These are phyloP conservation scores for Nothocercus julius DNA, from an alignment of 2,113 vertebrate genomes.

Conservation along the genomic window DNA sequence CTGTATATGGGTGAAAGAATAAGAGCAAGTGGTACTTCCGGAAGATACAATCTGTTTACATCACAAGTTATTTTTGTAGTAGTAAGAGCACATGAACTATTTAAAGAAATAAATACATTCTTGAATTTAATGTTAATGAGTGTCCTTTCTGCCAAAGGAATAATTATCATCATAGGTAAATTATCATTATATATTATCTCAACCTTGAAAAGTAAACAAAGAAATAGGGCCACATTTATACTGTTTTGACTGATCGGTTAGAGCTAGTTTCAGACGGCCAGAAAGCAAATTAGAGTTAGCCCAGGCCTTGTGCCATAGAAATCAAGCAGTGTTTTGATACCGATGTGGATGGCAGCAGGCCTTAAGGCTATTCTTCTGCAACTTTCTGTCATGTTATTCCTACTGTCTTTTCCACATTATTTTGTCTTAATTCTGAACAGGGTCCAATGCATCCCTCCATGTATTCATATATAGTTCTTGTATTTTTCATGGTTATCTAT, in stretches of 20 bases:
- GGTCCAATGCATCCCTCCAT: background rate
- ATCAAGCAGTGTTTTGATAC: background rate
- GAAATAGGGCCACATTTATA: background rate
- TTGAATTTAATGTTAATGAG: background rate
- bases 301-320: background rate
- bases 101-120: background rate
- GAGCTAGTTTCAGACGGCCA: background rate
- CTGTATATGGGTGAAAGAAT: background rate
- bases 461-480: background rate
- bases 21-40: background rate
- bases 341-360: background rate
- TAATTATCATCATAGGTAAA: background rate
- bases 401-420: background rate
- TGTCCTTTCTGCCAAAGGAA: background rate
- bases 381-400: background rate
- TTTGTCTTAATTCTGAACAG: background rate
- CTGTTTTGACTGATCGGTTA: background rate
- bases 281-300: background rate
- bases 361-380: background rate
- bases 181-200: background rate
- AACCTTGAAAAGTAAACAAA: background rate
- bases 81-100: background rate
- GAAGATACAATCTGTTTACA: background rate
- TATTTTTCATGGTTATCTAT: background rate
- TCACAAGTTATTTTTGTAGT: background rate